Conservation (phyloP, 2,888 invertebrate genomes). For the Rotaria macrura region DNA sequence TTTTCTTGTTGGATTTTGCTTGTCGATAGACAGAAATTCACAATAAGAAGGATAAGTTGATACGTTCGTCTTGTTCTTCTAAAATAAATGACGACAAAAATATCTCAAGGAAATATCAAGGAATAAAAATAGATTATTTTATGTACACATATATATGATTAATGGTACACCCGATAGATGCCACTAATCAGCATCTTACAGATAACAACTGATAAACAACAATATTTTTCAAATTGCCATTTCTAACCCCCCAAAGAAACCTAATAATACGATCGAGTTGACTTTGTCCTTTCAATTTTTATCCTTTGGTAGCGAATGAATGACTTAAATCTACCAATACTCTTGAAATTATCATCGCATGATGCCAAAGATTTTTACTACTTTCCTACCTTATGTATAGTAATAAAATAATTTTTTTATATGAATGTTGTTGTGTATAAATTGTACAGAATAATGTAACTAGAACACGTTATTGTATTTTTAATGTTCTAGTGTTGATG, state of each 20-base stretch:
- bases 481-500: not conserved
- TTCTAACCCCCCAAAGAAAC: not conserved
- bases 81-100: not conserved
- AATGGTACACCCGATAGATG: not conserved
- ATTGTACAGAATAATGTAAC: not conserved
- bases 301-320: too few relatives aligned
- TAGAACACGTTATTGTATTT: not conserved
- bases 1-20: too few relatives aligned
- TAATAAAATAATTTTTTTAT: not conserved
- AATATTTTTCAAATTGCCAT: not conserved
- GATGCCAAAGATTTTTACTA: too few relatives aligned
- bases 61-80: conserved; percentile 12
- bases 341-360: too few relatives aligned
- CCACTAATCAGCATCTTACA: not conserved
- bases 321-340: too few relatives aligned
- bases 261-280: not conserved
- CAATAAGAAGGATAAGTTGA: not conserved
- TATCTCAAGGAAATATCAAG: not conserved
- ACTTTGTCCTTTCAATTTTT: too few relatives aligned
- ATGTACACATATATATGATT: not conserved
- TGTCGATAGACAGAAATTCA: not conserved
- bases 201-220: not conserved
- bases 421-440: not conserved
- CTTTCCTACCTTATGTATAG: not conserved
- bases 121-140: not conserved